Evolutionary conservation across 2,888 invertebrate species (phyloP), one percentile per base, ranked within the genome.

Genomic region (Heliconius erato): DNA sequence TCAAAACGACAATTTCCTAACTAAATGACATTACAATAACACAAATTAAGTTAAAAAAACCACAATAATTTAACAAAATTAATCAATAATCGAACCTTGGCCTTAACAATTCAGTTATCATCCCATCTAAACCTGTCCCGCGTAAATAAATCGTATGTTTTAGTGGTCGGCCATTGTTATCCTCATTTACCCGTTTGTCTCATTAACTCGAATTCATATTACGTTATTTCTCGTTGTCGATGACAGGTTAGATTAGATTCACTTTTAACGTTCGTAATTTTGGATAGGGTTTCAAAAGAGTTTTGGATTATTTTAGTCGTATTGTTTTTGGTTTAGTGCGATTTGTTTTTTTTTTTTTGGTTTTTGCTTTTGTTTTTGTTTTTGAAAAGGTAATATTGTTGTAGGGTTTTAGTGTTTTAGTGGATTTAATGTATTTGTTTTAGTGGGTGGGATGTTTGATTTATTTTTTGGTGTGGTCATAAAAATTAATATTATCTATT

Each of bases 161-260:
- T 95, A 95, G 91, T 92, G 92, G 90, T 87, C 89, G 87, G 85
- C 94, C 92, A 95, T 96, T 96, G 95, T 95, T 94, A 91, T 92
- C 88, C 94, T 95, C 95, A 95, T 96, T 95, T 95, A 94, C 93
- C 92, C 92, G 95, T 86, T 95, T 95, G 95, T 95, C 94, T 95
- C 95, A 96, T 96, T 96, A 95, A 93, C 91, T 87, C 83, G 89
- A 86, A 91, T 94, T 94, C 94, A 94, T 93, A 94, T 94, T 89
- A 91, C 91, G 90, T 92, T 94, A 93, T 94, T 93, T 92, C 67
- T 91, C 89, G 87, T 88, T 87, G 86, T 89, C 91, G 95, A 95
- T 95, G 95, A 95, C 95, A 94, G 94, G 87, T 88, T 83, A 90
- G 95, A 94, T 95, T 95, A 94, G 92, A 92, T 90, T 89, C 87